Evolutionary conservation across 2,888 invertebrate genomes (phyloP).

Genomic region (Ophion ellenae): DNA sequence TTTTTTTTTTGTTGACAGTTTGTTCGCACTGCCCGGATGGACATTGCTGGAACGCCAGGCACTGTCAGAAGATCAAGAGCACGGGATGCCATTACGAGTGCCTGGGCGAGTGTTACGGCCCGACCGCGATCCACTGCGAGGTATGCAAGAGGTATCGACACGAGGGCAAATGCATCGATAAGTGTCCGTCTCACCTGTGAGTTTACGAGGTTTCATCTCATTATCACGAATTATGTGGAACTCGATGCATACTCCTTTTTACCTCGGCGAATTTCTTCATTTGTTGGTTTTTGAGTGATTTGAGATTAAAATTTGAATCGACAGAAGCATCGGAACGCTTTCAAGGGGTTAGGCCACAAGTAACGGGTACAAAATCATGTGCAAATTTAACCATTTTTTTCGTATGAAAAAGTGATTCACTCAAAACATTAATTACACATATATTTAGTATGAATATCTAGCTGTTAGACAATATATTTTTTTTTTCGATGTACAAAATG

Average conservation of each 20-base stretch:
- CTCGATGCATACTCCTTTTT: neutral
- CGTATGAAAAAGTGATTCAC: too few relatives aligned
- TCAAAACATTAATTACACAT: too few relatives aligned
- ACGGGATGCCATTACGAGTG: constrained; percentile 90
- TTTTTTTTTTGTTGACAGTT: constrained; percentile 83
- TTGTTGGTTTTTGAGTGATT: too few relatives aligned
- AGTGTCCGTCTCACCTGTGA: constrained; percentile 89
- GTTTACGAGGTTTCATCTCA: constrained; percentile 72
- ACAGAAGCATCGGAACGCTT: neutral
- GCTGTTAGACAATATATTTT: too few relatives aligned
- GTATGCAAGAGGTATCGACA: constrained; percentile 87
- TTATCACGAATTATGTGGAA: constrained; percentile 4
- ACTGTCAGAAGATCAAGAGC: constrained; percentile 85
- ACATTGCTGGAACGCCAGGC: constrained; percentile 83
- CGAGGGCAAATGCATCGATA: constrained; percentile 86
- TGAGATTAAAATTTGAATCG: too few relatives aligned
- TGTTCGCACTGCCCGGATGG: constrained; percentile 87
- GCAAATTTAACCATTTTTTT: too few relatives aligned
- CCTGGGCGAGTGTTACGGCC: constrained; percentile 90
- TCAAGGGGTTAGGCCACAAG: too few relatives aligned
- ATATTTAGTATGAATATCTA: too few relatives aligned
- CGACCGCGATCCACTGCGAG: constrained; percentile 86
- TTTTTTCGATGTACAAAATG: too few relatives aligned
- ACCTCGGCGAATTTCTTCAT: too few relatives aligned
- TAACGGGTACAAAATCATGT: too few relatives aligned